Evolutionary conservation across 2,113 vertebrate species (phyloP), one percentile per base, ranked within the genome.

Genomic region (Caranx melampygus): DNA sequence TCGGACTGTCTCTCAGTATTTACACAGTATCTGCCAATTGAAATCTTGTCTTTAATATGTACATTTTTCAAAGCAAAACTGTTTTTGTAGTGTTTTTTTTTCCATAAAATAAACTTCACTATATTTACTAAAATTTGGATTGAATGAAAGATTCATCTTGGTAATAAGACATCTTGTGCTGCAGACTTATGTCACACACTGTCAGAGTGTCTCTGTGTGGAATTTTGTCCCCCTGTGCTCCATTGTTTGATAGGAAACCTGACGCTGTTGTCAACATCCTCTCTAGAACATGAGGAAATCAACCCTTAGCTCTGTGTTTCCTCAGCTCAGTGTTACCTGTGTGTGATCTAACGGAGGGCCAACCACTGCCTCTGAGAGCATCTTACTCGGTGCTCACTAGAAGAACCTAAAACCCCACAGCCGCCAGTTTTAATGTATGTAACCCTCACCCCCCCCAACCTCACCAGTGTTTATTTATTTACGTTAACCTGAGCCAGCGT

Each of bases 381-480:
- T 60, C 60, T 18, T 51, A 11, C n/a, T 61, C 18, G 47, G 26
- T 26, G 26, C 49, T 52, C 5, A 31, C 3, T 1, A 60, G 45
- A 11, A 34, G 52, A 73, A 66, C 61, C 47, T 34, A 40, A 44
- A 20, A 15, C 61, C 59, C 35, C n/a, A 9, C 70, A 72, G 35
- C 67, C n/a, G 20, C 1, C 16, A 1, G 35, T 61, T 72, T 75
- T 73, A 79, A 82, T 79, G 84, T 92, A 87, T 73, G 62, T 77
- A 33, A 49, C 80, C 52, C 21, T 2, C 42, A 52, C 49, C 52
- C 16, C 52, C 15, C 3, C 42, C 63, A 65, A 42, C 80, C 75
- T 77, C 69, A 0, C 66, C 31, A 0, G 73, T 92, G 83, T 91
- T 95, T 89, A 94, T 88, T 95, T 92, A 95, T 94, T 93, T 91